Percentiles rank a stretch among this genome's conserved stretches.
phyloP scores from a whole-genome alignment of 2,113 vertebrate genomes.

The Pachycephala philippinensis region DNA sequence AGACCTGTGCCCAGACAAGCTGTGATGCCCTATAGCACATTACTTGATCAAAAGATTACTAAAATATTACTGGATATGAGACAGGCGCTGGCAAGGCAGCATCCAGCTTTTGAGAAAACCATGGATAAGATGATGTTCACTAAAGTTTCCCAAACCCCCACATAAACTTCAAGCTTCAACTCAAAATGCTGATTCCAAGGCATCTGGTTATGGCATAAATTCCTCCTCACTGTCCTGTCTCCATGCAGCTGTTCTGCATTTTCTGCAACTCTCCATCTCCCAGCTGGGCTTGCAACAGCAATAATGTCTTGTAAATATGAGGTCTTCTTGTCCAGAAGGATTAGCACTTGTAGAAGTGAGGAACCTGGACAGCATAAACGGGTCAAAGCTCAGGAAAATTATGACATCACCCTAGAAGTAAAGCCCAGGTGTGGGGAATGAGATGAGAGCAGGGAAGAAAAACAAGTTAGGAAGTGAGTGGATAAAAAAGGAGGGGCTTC shows the following conservation, averaged over 20 bases:
- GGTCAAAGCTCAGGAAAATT: not conserved
- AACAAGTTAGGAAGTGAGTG: not conserved
- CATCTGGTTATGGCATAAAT: not conserved
- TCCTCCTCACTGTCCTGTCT: not conserved
- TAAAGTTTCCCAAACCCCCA: not conserved
- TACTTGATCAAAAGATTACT: not conserved
- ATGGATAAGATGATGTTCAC: not conserved
- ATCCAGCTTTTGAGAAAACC: not conserved
- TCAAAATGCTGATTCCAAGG: not conserved
- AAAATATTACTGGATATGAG: not conserved
- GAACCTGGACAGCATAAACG: not conserved
- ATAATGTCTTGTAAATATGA: not conserved
- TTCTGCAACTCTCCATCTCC: not conserved
- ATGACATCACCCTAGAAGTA: fast-evolving
- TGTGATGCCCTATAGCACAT: not conserved
- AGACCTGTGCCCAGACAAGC: not conserved
- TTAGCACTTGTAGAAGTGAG: not conserved
- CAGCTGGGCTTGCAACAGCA: not conserved
- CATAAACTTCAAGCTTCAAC: not conserved
- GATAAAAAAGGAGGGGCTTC: not conserved
- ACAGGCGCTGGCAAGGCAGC: not conserved
- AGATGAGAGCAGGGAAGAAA: not conserved
- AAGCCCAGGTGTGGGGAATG: fast-evolving
- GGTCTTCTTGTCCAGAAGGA: not conserved
- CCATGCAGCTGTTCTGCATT: not conserved